Percentiles rank a stretch among this genome's conserved stretches.
Conservation (phyloP, 2,797 vertebrate species). For the Protosalanx chinensis region DNA sequence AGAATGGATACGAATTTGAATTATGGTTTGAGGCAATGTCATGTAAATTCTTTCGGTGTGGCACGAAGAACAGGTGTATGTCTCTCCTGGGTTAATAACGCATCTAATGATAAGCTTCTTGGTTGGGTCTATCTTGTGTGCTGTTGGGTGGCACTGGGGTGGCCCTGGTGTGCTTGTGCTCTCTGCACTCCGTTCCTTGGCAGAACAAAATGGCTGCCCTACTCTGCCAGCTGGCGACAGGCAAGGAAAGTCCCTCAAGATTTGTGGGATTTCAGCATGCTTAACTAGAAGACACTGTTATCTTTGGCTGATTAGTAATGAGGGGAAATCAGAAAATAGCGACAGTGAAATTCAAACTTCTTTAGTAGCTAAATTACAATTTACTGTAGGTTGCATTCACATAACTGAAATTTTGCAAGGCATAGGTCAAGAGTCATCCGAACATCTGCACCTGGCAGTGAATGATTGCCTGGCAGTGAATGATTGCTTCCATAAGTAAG, state of each 20-base stretch:
- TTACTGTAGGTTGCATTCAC: no score
- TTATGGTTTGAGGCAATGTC: neutral
- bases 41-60: neutral
- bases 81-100: neutral
- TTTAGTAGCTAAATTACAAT: no score
- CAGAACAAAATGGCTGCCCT: slow-evolving; percentile 4
- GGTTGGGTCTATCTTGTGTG: slow-evolving; percentile 17
- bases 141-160: slow-evolving; percentile 19
- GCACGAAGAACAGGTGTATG: slow-evolving; percentile 9
- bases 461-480: neutral
- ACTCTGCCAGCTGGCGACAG: slow-evolving; percentile 40
- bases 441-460: neutral
- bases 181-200: slow-evolving; percentile 26
- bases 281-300: slow-evolving; percentile 21
- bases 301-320: no score
- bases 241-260: slow-evolving; percentile 20
- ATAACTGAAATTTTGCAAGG: no score
- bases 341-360: no score
- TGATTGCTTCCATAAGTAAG: neutral
- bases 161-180: slow-evolving; percentile 24
- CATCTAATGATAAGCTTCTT: slow-evolving; percentile 1
- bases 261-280: slow-evolving; percentile 26
- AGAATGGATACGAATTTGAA: neutral
- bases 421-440: no score
- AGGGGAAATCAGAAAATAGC: no score